Conservation (phyloP, 2,888 invertebrate species). For the Phrixothrix hirtus region DNA sequence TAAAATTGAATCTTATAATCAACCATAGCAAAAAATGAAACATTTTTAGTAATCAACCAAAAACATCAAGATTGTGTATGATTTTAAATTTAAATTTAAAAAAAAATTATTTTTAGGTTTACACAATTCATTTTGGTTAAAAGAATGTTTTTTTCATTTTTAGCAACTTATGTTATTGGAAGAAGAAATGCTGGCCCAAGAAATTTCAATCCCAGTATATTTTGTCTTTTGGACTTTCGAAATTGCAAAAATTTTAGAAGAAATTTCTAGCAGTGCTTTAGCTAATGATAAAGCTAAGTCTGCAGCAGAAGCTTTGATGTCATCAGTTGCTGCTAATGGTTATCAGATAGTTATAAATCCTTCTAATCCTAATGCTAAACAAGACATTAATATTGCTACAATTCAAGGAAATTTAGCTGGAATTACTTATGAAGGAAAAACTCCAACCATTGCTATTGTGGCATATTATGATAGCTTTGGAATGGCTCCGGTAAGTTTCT, state of each 20-base stretch:
- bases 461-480: slow-evolving; percentile 94
- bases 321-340: slow-evolving; percentile 90
- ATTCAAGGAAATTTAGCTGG: slow-evolving; percentile 84
- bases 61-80: too few relatives aligned
- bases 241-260: slow-evolving; percentile 73
- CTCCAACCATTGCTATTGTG: slow-evolving; percentile 85
- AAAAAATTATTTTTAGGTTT: too few relatives aligned
- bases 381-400: slow-evolving; percentile 83
- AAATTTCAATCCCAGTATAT: slow-evolving; percentile 84
- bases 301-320: slow-evolving; percentile 80
- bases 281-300: slow-evolving; percentile 74
- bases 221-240: slow-evolving; percentile 78
- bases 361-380: slow-evolving; percentile 68
- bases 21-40: too few relatives aligned
- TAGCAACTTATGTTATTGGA: slow-evolving; percentile 79
- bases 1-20: too few relatives aligned
- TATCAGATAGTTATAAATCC: slow-evolving; percentile 89
- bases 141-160: slow-evolving; percentile 26
- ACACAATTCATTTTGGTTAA: not conserved
- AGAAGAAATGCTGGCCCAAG: slow-evolving; percentile 78
- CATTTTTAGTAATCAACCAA: too few relatives aligned
- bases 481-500: slow-evolving; percentile 84
- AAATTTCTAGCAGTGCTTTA: slow-evolving; percentile 70
- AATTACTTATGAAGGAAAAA: slow-evolving; percentile 63
- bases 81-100: too few relatives aligned